Percentiles rank a stretch among this genome's conserved stretches.
Conservation (phyloP, 2,888 invertebrate species). For the Parnassius apollo region DNA sequence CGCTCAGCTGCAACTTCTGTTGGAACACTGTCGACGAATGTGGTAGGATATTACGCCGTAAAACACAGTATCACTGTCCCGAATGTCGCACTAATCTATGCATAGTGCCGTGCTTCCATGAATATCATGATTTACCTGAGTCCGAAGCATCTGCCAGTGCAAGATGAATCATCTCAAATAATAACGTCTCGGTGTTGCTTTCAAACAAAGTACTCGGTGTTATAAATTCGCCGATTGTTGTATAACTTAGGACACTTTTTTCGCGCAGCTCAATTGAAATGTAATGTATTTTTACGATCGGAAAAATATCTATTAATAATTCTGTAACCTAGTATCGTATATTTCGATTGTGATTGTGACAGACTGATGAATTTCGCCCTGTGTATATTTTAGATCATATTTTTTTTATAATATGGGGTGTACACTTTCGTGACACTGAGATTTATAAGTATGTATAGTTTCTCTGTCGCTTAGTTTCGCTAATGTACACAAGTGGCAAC, state of each 20-base stretch:
- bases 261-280: not conserved
- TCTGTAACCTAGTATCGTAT: not conserved
- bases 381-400: too few relatives aligned
- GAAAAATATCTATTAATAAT: not conserved
- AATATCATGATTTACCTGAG: slow-evolving; percentile 85
- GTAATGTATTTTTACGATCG: not conserved
- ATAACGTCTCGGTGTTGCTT: not conserved
- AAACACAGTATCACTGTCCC: slow-evolving; percentile 94
- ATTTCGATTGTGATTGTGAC: not conserved
- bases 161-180: slow-evolving; percentile 10
- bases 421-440: too few relatives aligned
- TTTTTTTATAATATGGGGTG: too few relatives aligned
- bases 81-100: slow-evolving; percentile 94
- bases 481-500: too few relatives aligned
- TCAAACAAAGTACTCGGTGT: not conserved
- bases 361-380: too few relatives aligned
- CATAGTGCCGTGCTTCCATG: slow-evolving; percentile 94
- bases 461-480: too few relatives aligned
- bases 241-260: not conserved
- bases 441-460: too few relatives aligned
- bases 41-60: slow-evolving; percentile 89
- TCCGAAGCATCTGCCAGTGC: slow-evolving; percentile 40
- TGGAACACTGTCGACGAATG: slow-evolving; percentile 94
- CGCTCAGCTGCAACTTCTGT: slow-evolving; percentile 93
- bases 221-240: not conserved